Evolutionary conservation across 2,797 vertebrate genomes (phyloP), one percentile per base, ranked within the genome.

Genomic region (Dendrocincla tyrannina): DNA sequence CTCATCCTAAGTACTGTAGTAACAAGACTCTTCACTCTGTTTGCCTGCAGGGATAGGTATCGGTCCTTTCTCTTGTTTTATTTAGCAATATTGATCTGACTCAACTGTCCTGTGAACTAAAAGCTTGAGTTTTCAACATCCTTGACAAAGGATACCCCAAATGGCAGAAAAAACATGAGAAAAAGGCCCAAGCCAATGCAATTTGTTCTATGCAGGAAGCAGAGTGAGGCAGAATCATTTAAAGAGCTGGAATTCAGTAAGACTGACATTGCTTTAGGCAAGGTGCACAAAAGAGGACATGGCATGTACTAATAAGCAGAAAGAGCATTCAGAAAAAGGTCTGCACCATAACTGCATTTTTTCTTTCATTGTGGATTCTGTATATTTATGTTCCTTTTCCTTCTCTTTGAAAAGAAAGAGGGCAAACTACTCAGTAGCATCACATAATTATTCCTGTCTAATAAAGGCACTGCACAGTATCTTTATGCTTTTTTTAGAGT

Each of bases 331-430:
- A 41, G 55, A 78, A 67, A n/a, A 58, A 44, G 27, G 23, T 23
- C 58, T 68, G 19, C 30, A 33, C 17, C 15, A 6, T 18, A 58
- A 59, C 20, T 62, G 22, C n/a, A 13, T 47, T 87, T 17, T 42
- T 62, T 18, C 47, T 85, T 80, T 59, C 33, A 20, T 15, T 46
- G n/a, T 24, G 33, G 32, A 49, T 78, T 69, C 50, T 64, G 5
- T 56, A 87, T 93, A 74, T 91, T 97, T 89, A 66, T 95, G 88
- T 80, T 96, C 96, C 64, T 73, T 97, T 95, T 96, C 91, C 89
- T 97, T 97, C 64, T 89, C 52, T 88, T 91, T 90, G 91, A 82
- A 72, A 96, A 20, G 92, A 91, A 95, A 95, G 85, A 95, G 69
- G 76, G 46, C 35, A 94, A 95, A 92, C 80, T 96, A 88, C 74